Conservation (phyloP, 2,888 invertebrate genomes). For the Oscheius myriophilus region DNA sequence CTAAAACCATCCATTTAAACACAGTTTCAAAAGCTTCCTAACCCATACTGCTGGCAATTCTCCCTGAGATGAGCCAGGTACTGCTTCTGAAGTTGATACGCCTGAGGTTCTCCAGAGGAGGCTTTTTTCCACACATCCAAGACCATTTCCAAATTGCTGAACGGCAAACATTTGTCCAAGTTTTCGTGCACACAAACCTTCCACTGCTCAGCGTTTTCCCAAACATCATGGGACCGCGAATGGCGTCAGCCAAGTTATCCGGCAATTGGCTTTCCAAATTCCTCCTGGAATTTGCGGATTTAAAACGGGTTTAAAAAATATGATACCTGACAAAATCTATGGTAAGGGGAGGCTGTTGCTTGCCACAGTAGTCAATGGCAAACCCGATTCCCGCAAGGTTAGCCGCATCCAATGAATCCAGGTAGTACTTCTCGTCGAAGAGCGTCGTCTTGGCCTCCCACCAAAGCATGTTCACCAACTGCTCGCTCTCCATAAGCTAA, state of each 20-base stretch:
- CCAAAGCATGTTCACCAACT: conserved; percentile 16
- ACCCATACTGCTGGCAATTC: conserved; percentile 25
- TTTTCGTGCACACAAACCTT: conserved; percentile 1
- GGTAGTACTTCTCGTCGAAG: conserved; percentile 14
- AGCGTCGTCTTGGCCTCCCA: conserved; percentile 21
- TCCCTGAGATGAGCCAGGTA: conserved; percentile 10
- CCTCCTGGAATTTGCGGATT: conserved; percentile 25
- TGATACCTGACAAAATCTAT: conserved; percentile 24
- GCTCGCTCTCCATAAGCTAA: conserved; percentile 8
- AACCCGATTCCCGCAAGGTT: conserved; percentile 28
- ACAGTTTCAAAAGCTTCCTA: background rate
- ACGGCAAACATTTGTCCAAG: background rate
- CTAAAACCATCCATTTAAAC: conserved; percentile 33
- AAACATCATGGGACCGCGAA: conserved; percentile 28
- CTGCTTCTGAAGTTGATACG: background rate
- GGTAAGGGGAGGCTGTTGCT: conserved; percentile 4
- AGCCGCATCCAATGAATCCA: conserved; percentile 8
- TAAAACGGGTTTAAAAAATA: background rate
- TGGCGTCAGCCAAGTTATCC: conserved; percentile 15
- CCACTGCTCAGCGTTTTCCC: conserved; percentile 28
- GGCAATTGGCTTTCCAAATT: conserved; percentile 28
- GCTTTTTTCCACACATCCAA: no score
- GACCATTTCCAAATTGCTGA: no score
- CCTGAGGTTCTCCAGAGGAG: no score
- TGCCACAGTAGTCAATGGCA: conserved; percentile 18